Evolutionary conservation across 2,797 vertebrate genomes (phyloP).

Genomic region (Lutjanus campechanus): DNA sequence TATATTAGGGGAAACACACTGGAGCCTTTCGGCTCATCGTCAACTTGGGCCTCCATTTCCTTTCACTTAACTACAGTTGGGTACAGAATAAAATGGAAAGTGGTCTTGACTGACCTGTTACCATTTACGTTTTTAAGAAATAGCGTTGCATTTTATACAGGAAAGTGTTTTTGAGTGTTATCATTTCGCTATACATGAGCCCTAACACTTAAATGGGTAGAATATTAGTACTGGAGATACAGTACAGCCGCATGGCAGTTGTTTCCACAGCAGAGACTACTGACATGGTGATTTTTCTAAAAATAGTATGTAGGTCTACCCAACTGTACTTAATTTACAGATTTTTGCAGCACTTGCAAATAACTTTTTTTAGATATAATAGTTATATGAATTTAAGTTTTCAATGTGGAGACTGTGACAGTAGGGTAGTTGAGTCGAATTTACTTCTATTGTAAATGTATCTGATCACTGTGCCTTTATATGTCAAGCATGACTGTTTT

Average conservation of each 20-base stretch:
- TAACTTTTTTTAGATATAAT: neutral
- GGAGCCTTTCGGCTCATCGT: slow-evolving; percentile 32
- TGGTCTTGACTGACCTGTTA: slow-evolving; percentile 16
- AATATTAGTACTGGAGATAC: neutral
- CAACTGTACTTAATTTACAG: neutral
- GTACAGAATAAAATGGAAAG: slow-evolving; percentile 60
- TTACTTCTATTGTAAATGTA: neutral
- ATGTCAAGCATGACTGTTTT: slow-evolving; percentile 17
- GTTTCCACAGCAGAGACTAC: slow-evolving; percentile 32
- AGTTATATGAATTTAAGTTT: neutral
- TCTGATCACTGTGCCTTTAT: neutral
- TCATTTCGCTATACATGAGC: neutral
- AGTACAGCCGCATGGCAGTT: slow-evolving; percentile 38
- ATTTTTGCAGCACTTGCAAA: slow-evolving; percentile 4
- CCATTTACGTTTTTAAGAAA: neutral
- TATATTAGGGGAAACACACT: neutral
- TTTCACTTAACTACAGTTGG: slow-evolving; percentile 54
- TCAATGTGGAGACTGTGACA: neutral
- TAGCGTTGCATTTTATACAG: neutral
- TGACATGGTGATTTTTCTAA: slow-evolving; percentile 52
- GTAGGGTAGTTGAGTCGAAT: neutral
- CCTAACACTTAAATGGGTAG: neutral
- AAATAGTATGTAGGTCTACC: slow-evolving; percentile 57
- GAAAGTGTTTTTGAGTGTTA: neutral
- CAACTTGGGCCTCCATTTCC: slow-evolving; percentile 78